phyloP scores from a whole-genome alignment of 1,140 invertebrate species.

The Pectinophora gossypiella region DNA sequence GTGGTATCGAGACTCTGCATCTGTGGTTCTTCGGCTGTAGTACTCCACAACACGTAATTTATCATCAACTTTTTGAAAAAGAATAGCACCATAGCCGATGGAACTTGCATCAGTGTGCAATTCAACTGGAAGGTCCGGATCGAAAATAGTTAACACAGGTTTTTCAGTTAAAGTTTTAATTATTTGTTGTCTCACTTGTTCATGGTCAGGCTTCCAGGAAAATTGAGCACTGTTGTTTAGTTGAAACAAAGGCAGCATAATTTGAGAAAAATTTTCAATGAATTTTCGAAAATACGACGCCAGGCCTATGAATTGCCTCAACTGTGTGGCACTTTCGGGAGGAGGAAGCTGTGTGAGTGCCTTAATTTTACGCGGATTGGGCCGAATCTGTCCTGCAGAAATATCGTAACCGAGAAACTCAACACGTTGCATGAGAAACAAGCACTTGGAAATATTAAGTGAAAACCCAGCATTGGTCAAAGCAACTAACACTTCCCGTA shows the following conservation, averaged over 20 bases:
- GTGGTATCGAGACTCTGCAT: not conserved
- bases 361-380: conserved; percentile 32
- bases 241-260: not conserved
- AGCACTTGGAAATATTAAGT: conserved; percentile 31
- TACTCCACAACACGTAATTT: conserved; percentile 20
- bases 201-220: conserved; percentile 1
- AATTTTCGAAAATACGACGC: conserved; percentile 20
- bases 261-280: not conserved
- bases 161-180: not conserved
- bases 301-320: conserved; percentile 23
- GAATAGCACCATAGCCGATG: not conserved
- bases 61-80: conserved; percentile 17
- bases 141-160: not conserved
- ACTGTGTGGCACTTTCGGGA: conserved; percentile 17
- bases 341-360: conserved; percentile 14
- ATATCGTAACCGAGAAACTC: conserved; percentile 36
- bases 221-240: not conserved
- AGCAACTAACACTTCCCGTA: conserved; percentile 9
- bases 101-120: conserved; percentile 3
- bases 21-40: not conserved
- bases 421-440: conserved; percentile 31
- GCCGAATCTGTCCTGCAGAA: conserved; percentile 25
- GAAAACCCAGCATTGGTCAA: conserved; percentile 20
- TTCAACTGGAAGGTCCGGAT: not conserved
- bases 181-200: not conserved